Base-by-base conservation (phyloP, 2,888 invertebrate species). In the Druceiella hillmani region DNA sequence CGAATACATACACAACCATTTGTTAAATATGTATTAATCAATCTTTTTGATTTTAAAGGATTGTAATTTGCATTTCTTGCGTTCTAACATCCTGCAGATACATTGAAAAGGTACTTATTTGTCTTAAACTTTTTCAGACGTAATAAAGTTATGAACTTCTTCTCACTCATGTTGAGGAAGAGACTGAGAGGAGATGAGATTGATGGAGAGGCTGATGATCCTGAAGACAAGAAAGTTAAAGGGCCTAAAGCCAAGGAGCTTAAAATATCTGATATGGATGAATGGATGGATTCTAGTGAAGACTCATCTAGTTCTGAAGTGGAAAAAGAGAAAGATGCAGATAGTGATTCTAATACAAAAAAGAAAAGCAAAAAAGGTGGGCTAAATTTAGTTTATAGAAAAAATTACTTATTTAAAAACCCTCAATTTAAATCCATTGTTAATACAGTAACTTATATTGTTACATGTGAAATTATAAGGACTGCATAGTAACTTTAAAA, bases 61-160 rank as follows among this genome's bases (percentile, higher is more conserved):
- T 10, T 14, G 36, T 7, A 9, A 14, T 17, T n/a, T 11, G 13
- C 4, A 20, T n/a, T 22, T 3, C n/a, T 33, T 22, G 11, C 15
- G 17, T n/a, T 33, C 13, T n/a, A 2, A 9, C 20, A 2, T 59
- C 32, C 39, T 17, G 7, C 10, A 33, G 4, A n/a, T 13, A 1
- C 9, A 35, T 27, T 31, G 27, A 7, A 22, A 17, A n/a, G 38
- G 24, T 5, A 28, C 13, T 22, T 11, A 10, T 7, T 12, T 42
- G 10, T 3, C 29, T 31, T 12, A 6, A 31, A 33, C 28, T 27
- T 37, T 62, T 60, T 3, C 59, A 85, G 94, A 56, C 79, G 98
- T 24, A 93, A 95, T 64, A 94, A 93, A 58, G 90, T 93, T 34
- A 79, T 97, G 70, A 99, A 99, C 67, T 92, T 84, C 61, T 99